Base-by-base conservation (phyloP, 2,888 invertebrate species). In the Oscheius onirici region DNA sequence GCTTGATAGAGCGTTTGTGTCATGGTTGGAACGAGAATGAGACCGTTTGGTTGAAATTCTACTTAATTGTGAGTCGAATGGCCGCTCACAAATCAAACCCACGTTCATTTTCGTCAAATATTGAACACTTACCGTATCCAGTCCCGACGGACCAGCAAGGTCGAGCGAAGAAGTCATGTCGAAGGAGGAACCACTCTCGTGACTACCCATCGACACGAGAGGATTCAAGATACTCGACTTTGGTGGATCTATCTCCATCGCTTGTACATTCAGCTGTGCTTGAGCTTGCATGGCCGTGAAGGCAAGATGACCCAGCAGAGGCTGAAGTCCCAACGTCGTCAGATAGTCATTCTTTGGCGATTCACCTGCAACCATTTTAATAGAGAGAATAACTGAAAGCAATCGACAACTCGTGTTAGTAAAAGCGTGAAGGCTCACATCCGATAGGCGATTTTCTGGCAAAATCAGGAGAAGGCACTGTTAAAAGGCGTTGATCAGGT, bases 401-500 rank as follows among this genome's bases (percentile, higher is more conserved):
- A 34, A 34, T 34, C 34, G 34, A 34, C 34, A 34, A 8, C 34
- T 34, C 28, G 69, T 72, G 58, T 55, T 55, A 55, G 55, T 55
- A 24, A 24, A 26, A 26, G 28, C 20, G 46, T 3, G 46, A 11
- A 17, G 46, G 26, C 66, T 22, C 28, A 66, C 66, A 67, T 51
- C 73, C 75, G 17, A 76, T 61, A 26, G 76, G 79, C 71, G 71
- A 75, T 71, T 79, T 79, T n/a, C 79, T 70, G 22, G 70, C 72
- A 70, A 77, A 76, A 68, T 73, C 78, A 43, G 81, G 81, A 66
- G 78, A 79, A 52, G 81, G 81, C 15, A 81, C 81, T 17, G 80
- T 76, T 22, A 81, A 73, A 13, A 81, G 76, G 65, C 76, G 76
- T 20, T 66, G 73, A 65, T 81, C 80, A 43, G 75, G 72, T 40